phyloP scores from a whole-genome alignment of 2,888 invertebrate genomes.

The Caenorhabditis sp. region DNA sequence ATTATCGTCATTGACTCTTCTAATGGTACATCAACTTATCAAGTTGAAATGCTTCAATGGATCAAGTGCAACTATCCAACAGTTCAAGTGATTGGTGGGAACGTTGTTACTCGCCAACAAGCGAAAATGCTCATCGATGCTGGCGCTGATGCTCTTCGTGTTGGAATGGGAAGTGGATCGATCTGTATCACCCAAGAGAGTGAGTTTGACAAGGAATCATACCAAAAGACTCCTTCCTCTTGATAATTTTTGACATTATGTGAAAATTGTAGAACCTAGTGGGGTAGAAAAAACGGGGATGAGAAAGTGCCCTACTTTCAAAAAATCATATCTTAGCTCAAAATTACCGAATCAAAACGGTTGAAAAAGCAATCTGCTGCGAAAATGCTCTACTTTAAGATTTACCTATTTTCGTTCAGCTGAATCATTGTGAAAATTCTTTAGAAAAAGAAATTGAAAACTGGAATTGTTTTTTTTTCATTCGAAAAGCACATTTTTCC shows the following conservation, averaged over 20 bases:
- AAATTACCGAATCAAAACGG: no score
- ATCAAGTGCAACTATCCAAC: constrained; percentile 87
- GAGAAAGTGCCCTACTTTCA: no score
- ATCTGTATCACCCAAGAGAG: constrained; percentile 94
- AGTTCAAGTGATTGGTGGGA: constrained; percentile 92
- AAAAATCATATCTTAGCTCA: no score
- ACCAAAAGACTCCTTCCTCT: no score
- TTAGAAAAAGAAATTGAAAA: no score
- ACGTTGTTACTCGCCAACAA: constrained; percentile 94
- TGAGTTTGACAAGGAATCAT: constrained; percentile 58
- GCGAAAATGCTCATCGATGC: constrained; percentile 96
- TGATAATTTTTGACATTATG: background rate
- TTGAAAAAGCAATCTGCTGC: no score
- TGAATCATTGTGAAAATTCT: no score
- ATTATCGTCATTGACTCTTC: constrained; percentile 94
- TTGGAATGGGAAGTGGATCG: constrained; percentile 98
- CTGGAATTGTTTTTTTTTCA: no score
- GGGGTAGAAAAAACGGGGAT: no score
- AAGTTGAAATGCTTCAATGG: constrained; percentile 90
- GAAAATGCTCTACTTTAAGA: no score
- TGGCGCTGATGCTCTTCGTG: constrained; percentile 92
- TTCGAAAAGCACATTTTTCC: no score
- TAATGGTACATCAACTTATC: constrained; percentile 94
- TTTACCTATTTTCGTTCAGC: no score
- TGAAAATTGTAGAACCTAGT: background rate